A percentile compares a stretch with the other conserved stretches of the same genome.
Conservation (phyloP, 1,140 invertebrate species). For the Drosophila sucinea region DNA sequence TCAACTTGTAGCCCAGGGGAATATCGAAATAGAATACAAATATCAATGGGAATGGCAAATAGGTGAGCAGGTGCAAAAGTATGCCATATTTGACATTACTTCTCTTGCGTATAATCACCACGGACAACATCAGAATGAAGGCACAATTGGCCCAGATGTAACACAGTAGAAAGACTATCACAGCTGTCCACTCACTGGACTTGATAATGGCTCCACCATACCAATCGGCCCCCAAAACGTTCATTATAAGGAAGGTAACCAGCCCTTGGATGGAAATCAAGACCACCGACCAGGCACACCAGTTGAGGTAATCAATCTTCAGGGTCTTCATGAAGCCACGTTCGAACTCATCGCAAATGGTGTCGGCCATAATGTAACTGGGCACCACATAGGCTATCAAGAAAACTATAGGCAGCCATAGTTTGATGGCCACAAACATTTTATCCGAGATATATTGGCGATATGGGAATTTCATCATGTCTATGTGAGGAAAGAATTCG, state of each 20-base stretch:
- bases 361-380: not conserved
- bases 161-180: not conserved
- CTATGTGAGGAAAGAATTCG: not conserved
- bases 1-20: not conserved
- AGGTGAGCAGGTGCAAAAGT: not conserved
- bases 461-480: conserved; percentile 7
- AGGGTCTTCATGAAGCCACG: not conserved
- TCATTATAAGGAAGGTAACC: not conserved
- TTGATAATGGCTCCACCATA: not conserved
- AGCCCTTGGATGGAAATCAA: not conserved
- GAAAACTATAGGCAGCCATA: not conserved
- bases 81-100: conserved; percentile 1
- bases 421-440: not conserved
- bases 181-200: not conserved
- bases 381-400: conserved; percentile 3
- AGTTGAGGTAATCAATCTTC: not conserved
- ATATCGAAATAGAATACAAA: not conserved
- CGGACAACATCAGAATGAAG: not conserved
- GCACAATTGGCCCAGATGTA: conserved; percentile 1
- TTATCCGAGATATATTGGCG: not conserved
- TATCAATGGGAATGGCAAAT: not conserved
- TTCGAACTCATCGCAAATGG: not conserved
- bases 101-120: not conserved
- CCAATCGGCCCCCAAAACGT: not conserved
- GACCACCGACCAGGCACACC: not conserved